Evolutionary conservation across 2,113 vertebrate genomes (phyloP).

Genomic region (Toxotes jaculatrix): DNA sequence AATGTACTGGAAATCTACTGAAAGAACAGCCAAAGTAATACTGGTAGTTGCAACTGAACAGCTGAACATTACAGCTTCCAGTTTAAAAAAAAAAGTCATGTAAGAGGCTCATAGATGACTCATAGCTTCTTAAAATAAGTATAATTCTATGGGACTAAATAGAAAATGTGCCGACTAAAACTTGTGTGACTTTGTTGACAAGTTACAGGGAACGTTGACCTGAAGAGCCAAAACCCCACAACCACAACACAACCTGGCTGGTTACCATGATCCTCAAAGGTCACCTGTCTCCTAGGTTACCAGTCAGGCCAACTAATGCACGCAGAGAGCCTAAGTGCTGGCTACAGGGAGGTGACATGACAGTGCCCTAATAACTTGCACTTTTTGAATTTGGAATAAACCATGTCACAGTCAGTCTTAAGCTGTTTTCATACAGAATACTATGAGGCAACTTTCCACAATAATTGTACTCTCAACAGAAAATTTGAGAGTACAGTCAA

Average conservation of each 20-base stretch:
- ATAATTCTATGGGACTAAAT: constrained; percentile 23
- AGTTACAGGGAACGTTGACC: constrained; percentile 13
- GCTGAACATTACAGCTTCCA: neutral
- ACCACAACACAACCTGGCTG: neutral
- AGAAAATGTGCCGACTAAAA: neutral
- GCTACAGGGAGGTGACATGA: constrained; percentile 30
- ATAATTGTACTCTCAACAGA: no score
- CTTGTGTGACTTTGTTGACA: constrained; percentile 29
- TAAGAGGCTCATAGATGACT: constrained; percentile 38
- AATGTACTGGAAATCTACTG: neutral
- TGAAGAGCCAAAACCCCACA: constrained; percentile 27
- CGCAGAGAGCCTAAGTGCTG: constrained; percentile 8
- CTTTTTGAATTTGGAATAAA: neutral
- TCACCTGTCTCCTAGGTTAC: constrained; percentile 57
- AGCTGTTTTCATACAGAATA: neutral
- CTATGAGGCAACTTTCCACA: neutral
- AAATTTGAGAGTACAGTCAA: no score
- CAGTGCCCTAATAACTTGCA: constrained; percentile 10
- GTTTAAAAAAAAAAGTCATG: neutral
- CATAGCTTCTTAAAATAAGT: constrained; percentile 21
- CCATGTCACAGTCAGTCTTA: neutral
- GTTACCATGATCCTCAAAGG: constrained; percentile 41
- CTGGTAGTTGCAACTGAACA: neutral
- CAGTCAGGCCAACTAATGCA: constrained; percentile 50
- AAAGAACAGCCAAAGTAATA: neutral